These are phyloP conservation scores for Callinectes sapidus DNA, from an alignment of 2,888 invertebrate species.

Conservation along the genomic window DNA sequence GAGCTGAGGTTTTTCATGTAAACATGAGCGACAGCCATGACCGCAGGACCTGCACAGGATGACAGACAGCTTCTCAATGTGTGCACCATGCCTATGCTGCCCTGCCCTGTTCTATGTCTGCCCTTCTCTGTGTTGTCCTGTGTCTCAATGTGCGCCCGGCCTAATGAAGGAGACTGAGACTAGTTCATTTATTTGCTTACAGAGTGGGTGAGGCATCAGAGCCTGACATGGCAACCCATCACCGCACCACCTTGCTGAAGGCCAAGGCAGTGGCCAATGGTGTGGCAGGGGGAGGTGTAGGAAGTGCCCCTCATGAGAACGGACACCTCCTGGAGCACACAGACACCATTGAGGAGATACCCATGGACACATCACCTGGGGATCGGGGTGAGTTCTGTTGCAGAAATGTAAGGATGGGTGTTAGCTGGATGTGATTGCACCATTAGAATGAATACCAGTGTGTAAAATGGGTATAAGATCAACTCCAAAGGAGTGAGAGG, in stretches of 20 bases:
- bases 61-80: too few species aligned
- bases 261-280: conserved; percentile 33
- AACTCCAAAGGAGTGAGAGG: too few species aligned
- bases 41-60: too few species aligned
- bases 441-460: background rate
- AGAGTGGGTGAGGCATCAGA: conserved; percentile 66
- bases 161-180: background rate
- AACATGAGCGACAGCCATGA: too few species aligned
- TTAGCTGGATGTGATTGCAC: background rate
- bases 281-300: background rate
- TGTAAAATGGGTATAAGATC: background rate
- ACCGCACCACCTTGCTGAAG: conserved; percentile 17
- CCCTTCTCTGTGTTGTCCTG: too few species aligned
- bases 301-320: conserved; percentile 43
- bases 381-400: conserved; percentile 40
- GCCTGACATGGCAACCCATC: conserved; percentile 36
- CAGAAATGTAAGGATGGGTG: background rate
- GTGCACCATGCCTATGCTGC: too few species aligned
- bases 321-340: conserved; percentile 34
- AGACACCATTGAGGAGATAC: conserved; percentile 49
- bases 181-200: background rate
- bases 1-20: too few species aligned
- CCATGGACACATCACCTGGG: background rate
- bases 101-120: too few species aligned
- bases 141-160: too few species aligned